Conservation (phyloP, 2,797 vertebrate species). For the Falco cherrug region DNA sequence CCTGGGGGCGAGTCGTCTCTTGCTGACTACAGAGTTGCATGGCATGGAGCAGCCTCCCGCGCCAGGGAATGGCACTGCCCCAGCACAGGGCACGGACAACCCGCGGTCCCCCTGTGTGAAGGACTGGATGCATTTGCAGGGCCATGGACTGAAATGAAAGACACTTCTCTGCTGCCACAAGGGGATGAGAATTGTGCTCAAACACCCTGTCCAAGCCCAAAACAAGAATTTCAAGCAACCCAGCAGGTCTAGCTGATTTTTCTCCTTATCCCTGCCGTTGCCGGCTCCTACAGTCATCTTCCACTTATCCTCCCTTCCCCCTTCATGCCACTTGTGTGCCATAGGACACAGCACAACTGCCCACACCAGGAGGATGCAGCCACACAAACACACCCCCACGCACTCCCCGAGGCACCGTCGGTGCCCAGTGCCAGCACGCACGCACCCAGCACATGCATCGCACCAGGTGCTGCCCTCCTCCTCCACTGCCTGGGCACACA, state of each 20-base stretch:
- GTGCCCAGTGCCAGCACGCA: rapidly evolving
- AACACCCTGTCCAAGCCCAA: neutral
- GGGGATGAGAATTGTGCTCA: neutral
- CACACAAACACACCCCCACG: neutral
- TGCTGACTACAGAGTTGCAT: rapidly evolving
- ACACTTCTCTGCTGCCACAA: neutral
- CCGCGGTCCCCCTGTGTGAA: rapidly evolving
- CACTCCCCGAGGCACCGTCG: rapidly evolving
- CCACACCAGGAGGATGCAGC: neutral
- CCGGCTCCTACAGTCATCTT: neutral
- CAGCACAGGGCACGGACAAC: neutral
- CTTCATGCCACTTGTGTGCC: rapidly evolving
- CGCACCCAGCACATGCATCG: rapidly evolving
- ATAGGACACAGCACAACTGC: neutral
- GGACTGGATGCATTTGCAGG: neutral
- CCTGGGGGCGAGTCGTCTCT: neutral
- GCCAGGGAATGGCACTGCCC: too few species aligned
- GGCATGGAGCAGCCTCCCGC: rapidly evolving
- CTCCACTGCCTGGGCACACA: neutral
- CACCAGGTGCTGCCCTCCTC: neutral
- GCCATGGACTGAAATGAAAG: neutral
- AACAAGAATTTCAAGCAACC: constrained; percentile 8
- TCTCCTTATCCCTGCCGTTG: neutral
- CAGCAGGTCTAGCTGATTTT: constrained; percentile 6
- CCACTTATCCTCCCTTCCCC: neutral